phyloP scores from a whole-genome alignment of 2,888 invertebrate species.

The Drosophila borealis region DNA sequence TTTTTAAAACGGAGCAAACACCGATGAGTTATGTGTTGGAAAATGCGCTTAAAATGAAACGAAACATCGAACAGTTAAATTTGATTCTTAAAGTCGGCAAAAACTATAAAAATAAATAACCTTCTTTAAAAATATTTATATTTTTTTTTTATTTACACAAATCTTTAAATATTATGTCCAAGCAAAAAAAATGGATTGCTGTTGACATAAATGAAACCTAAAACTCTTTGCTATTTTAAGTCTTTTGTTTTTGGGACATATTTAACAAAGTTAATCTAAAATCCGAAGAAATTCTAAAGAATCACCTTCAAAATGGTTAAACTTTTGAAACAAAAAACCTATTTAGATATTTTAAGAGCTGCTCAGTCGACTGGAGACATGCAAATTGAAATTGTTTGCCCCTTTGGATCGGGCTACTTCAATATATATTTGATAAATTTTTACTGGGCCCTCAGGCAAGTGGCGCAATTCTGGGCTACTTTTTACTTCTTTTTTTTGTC shows the following conservation, averaged over 20 bases:
- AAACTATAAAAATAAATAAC: too few relatives aligned
- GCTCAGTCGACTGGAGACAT: conserved; percentile 4
- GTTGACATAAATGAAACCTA: too few relatives aligned
- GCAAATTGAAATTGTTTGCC: conserved; percentile 36
- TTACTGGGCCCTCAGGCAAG: conserved; percentile 7
- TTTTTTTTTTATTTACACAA: too few relatives aligned
- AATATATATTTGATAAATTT: conserved; percentile 45
- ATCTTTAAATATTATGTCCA: too few relatives aligned
- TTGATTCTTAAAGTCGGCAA: too few relatives aligned
- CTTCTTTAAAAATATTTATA: too few relatives aligned
- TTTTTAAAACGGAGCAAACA: conserved; percentile 14
- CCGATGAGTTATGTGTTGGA: conserved; percentile 14
- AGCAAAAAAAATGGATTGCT: too few relatives aligned
- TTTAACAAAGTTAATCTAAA: too few relatives aligned
- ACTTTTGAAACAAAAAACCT: background rate
- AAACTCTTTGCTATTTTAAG: too few relatives aligned
- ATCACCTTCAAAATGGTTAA: background rate
- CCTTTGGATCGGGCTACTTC: conserved; percentile 13
- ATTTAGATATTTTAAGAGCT: background rate
- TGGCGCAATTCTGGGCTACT: conserved; percentile 12
- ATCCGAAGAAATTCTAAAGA: background rate
- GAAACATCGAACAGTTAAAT: too few relatives aligned
- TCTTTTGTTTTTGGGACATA: too few relatives aligned
- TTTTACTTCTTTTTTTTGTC: conserved; percentile 4
- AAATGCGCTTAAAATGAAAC: background rate